Base-by-base conservation (phyloP, 2,113 vertebrate genomes). In the Ramphastos sulfuratus region DNA sequence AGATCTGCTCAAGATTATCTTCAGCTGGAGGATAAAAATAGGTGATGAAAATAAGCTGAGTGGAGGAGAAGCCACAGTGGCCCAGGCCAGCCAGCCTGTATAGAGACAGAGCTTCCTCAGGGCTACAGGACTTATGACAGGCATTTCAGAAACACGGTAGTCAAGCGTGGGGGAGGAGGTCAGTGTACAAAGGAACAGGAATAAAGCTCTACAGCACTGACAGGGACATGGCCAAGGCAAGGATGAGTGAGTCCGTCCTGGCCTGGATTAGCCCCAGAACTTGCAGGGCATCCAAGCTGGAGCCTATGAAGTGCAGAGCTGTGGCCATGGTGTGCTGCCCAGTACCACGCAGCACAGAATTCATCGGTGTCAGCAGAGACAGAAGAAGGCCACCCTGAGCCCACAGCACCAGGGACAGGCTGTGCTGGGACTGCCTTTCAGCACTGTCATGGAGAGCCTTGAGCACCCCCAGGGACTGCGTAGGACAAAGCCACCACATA, bases 91-190 rank as follows among this genome's bases (percentile, higher is more conserved):
- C 19, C 42, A 55, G 27, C 15, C 39, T 46, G 13, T 17, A 58
- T 52, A 58, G 31, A 56, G 16, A 33, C 28, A 55, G 27, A 56
- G 25, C 37, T 83, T 33, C 30, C 56, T 37, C 39, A 66, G 15
- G n/a, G 33, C 42, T 28, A 50, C 7, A 66, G 30, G 80, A 73
- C 35, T 69, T 46, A 3, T 7, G 85, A 69, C 28, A 58, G 0
- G 1, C 4, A 0, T 27, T 86, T 46, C 42, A 78, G 65, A 84
- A 56, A 83, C 31, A 67, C 0, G 0, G 11, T 24, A 71, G 42
- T 21, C 50, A 63, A 30, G 24, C 74, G 30, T 64, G 7, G 15
- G 33, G 42, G 13, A 90, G 19, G 17, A 82, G 14, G 39, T 69
- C 71, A 85, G 52, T 2, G 2, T 4, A 44, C 2, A 15, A 84